Conservation (phyloP, 2,888 invertebrate genomes). For the Tortricodes alternella region DNA sequence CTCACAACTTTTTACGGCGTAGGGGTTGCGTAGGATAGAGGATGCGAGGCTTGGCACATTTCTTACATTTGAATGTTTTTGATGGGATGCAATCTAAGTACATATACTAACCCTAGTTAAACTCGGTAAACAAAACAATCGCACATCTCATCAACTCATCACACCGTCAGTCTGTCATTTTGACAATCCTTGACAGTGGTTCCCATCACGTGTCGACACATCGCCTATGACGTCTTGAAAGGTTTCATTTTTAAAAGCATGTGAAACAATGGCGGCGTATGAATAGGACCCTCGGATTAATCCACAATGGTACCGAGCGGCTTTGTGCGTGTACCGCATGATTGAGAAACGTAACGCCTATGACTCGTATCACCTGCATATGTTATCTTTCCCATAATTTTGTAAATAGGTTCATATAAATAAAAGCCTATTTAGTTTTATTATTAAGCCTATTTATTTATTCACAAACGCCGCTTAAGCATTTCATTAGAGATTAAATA, state of each 20-base stretch:
- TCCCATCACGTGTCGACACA: conserved; percentile 43
- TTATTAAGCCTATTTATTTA: no score
- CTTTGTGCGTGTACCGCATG: conserved; percentile 38
- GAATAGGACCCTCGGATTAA: conserved; percentile 68
- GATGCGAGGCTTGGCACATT: no score
- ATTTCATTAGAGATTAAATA: no score
- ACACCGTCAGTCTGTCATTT: conserved; percentile 40
- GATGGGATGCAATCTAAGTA: neutral
- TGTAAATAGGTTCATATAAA: no score
- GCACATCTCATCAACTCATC: conserved; percentile 1
- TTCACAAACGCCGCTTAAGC: no score
- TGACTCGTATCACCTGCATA: neutral
- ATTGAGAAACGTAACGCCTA: conserved; percentile 32
- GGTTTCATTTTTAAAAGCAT: conserved; percentile 60
- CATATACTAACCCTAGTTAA: neutral
- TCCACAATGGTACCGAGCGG: conserved; percentile 60
- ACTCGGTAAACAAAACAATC: conserved; percentile 18
- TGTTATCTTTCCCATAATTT: no score
- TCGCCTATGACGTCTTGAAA: conserved; percentile 47
- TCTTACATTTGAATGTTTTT: no score
- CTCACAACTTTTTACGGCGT: no score
- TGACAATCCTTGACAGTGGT: conserved; percentile 50
- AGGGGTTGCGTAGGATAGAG: no score
- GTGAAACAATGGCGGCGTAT: conserved; percentile 66
- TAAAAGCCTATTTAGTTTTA: no score